A percentile compares a stretch with the other conserved stretches of the same genome.
Conservation (phyloP, 2,797 vertebrate genomes). For the Clarias pachynema region DNA sequence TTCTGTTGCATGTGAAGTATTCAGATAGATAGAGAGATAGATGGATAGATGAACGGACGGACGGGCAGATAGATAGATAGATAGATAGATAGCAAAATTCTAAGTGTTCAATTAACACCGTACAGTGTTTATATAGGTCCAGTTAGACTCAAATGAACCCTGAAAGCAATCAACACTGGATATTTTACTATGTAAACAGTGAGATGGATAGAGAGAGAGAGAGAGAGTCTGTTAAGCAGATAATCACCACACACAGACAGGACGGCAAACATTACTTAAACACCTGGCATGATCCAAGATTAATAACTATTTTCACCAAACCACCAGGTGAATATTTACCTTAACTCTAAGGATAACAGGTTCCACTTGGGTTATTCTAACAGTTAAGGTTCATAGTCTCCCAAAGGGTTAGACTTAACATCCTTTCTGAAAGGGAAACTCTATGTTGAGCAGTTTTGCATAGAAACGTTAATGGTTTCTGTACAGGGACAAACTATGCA, state of each 20-base stretch:
- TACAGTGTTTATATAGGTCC: too few relatives aligned
- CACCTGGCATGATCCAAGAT: slow-evolving; percentile 37
- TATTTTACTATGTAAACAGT: too few relatives aligned
- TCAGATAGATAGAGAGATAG: background rate
- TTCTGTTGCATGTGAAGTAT: background rate
- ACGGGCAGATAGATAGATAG: too few relatives aligned
- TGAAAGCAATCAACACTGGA: too few relatives aligned
- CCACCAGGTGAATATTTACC: slow-evolving; percentile 5
- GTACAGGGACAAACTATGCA: background rate
- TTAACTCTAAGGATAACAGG: background rate
- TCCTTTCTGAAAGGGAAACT: background rate
- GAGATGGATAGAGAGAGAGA: background rate
- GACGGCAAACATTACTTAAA: slow-evolving; percentile 21
- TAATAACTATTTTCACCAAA: slow-evolving; percentile 46
- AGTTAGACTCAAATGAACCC: too few relatives aligned
- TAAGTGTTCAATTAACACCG: too few relatives aligned
- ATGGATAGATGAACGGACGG: background rate
- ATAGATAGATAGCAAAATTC: too few relatives aligned
- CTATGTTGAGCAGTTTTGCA: background rate
- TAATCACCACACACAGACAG: slow-evolving; percentile 36
- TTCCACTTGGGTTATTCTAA: background rate
- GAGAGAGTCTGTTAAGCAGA: slow-evolving; percentile 23
- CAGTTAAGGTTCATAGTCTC: background rate
- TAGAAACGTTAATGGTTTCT: background rate
- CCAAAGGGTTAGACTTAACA: background rate